Evolutionary conservation across 2,888 invertebrate genomes (phyloP).

Genomic region (Drosophila rellima): DNA sequence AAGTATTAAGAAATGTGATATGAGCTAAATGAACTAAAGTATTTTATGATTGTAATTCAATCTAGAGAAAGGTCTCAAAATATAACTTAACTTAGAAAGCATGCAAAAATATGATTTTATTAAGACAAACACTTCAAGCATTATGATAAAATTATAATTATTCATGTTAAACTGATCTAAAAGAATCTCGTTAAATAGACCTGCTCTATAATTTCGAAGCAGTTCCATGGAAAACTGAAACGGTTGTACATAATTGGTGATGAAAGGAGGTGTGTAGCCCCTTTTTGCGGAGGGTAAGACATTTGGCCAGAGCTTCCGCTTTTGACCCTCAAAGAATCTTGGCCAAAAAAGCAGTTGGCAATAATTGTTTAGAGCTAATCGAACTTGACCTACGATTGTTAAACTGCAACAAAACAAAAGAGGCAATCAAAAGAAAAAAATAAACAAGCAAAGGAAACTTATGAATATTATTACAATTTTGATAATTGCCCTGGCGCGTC

Average conservation of each 20-base stretch:
- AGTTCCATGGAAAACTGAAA: conserved; percentile 12
- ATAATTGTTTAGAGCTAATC: conserved; percentile 41
- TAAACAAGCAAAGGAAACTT: conserved; percentile 22
- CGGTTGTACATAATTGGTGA: conserved; percentile 12
- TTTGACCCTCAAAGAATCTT: conserved; percentile 7
- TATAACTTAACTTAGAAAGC: background rate
- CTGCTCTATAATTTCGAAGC: background rate
- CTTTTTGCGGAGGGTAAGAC: background rate
- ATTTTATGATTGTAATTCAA: background rate
- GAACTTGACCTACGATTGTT: conserved; percentile 56
- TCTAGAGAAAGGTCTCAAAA: background rate
- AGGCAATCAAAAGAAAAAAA: conserved; percentile 11
- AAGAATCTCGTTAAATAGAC: background rate
- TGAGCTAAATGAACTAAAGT: too few species aligned
- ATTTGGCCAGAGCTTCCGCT: conserved; percentile 22
- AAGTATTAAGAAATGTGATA: too few species aligned
- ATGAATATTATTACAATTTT: conserved; percentile 83
- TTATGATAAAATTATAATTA: background rate
- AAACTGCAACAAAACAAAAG: conserved; percentile 36
- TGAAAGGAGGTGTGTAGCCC: background rate
- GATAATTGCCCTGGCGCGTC: conserved; percentile 80
- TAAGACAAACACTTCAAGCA: too few species aligned
- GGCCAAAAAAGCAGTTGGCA: conserved; percentile 9
- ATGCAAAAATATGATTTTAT: too few species aligned
- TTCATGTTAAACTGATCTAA: background rate